Percentiles rank a stretch among this genome's conserved stretches.
Evolutionary conservation across 1,140 invertebrate species (phyloP).

Genomic region (Rhopalosiphum maidis): DNA sequence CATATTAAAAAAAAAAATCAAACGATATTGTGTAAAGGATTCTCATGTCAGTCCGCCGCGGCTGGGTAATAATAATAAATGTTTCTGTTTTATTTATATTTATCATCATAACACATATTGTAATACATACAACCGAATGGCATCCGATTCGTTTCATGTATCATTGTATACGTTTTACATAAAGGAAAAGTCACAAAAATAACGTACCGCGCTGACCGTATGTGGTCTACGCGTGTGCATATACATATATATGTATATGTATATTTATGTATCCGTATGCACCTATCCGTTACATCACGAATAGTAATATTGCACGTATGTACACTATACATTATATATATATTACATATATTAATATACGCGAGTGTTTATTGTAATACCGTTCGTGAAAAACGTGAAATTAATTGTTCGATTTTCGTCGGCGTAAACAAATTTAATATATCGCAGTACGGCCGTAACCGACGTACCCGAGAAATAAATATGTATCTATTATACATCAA

Average conservation of each 20-base stretch:
- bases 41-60: slow-evolving; percentile 14
- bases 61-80: neutral
- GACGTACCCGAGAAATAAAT: neutral
- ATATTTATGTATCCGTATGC: neutral
- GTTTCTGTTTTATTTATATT: slow-evolving; percentile 21
- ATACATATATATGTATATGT: neutral
- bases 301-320: neutral
- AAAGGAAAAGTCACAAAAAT: slow-evolving; percentile 36
- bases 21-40: neutral
- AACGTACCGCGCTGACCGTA: neutral
- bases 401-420: neutral
- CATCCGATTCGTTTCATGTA: slow-evolving; percentile 44
- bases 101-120: slow-evolving; percentile 26
- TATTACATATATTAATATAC: neutral
- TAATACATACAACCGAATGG: slow-evolving; percentile 25
- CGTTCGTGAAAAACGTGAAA: slow-evolving; percentile 18
- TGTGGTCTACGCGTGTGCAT: neutral
- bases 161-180: neutral
- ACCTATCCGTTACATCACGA: neutral
- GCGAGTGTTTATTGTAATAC: neutral
- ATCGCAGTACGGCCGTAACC: neutral
- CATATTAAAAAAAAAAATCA: slow-evolving; percentile 6
- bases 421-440: neutral
- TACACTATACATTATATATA: neutral
- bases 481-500: neutral